Base-by-base conservation (phyloP, 1,140 invertebrate species). In the Vanessa tameamea region DNA sequence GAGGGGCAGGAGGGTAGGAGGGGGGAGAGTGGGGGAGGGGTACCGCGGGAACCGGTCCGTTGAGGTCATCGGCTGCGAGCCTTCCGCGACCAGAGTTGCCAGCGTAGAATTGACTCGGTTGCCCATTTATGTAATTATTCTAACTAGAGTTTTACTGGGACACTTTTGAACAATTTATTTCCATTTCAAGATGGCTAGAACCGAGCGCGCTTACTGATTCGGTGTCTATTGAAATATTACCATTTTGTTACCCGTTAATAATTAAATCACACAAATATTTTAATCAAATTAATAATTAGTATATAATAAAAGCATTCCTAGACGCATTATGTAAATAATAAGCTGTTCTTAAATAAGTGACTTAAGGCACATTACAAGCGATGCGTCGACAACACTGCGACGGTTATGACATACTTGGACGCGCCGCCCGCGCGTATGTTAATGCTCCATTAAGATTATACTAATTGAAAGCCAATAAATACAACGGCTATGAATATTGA, bases 381-480 rank as follows among this genome's bases (percentile, higher is more conserved):
- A 48, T 53, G 65, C 26, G 67, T 75, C 88, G 83, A 87, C 85
- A 90, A 86, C 88, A 78, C 87, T 55, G 47, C 61, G 76, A 76
- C 82, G 75, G 76, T 76, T 76, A 84, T 84, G 81, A 85, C 82
- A 81, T 80, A 81, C 80, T 83, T 64, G 75, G 80, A 80, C 87
- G 83, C 81, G 85, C 84, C 84, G 86, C 82, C 82, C 86, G 68
- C 73, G 69, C 68, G 82, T 90, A 89, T 90, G 87, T 87, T 91
- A 91, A 92, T 92, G 86, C 89, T 87, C 89, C 89, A 92, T 92
- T 92, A 91, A 90, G 90, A 92, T 92, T 92, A 92, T 87, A 91
- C 91, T 92, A 92, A 92, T 92, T 92, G 89, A 91, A 92, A 91
- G 89, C 89, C 91, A 92, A 92, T 92, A 92, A 92, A 92, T 92